Percentiles rank a stretch among this genome's conserved stretches.
phyloP scores from a whole-genome alignment of 2,888 invertebrate species.

The Harmothoe impar region DNA sequence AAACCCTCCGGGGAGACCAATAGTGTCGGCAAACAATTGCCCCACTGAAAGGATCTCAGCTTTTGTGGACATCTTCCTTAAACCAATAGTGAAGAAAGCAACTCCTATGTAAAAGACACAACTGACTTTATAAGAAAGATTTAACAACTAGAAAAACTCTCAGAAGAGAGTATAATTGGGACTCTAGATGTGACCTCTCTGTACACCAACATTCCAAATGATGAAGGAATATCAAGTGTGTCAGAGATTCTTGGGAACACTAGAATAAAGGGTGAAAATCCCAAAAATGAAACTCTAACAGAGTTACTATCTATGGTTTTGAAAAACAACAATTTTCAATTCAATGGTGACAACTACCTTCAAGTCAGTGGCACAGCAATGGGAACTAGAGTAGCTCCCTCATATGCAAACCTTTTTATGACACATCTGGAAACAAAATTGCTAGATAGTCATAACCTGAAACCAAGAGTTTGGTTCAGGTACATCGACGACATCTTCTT shows the following conservation, averaged over 20 bases:
- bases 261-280: not conserved
- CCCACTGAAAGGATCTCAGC: too few species aligned
- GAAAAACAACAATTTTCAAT: not conserved
- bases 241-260: not conserved
- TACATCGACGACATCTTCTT: constrained; percentile 19
- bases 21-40: too few species aligned
- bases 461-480: not conserved
- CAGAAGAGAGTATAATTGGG: not conserved
- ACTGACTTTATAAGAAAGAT: not conserved
- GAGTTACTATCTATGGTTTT: not conserved
- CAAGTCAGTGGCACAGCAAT: not conserved
- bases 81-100: too few species aligned
- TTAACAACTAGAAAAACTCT: not conserved
- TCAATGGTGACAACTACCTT: not conserved
- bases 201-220: not conserved
- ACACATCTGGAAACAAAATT: not conserved
- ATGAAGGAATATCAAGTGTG: not conserved
- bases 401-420: not conserved
- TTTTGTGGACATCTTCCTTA: too few species aligned
- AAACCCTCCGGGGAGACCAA: too few species aligned
- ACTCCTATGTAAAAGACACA: too few species aligned
- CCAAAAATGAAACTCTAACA: not conserved
- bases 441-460: not conserved
- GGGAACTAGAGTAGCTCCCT: not conserved
- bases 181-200: not conserved